Percentiles rank a stretch among this genome's conserved stretches.
phyloP scores from a whole-genome alignment of 2,888 invertebrate genomes.

The Gastrophysa polygoni region DNA sequence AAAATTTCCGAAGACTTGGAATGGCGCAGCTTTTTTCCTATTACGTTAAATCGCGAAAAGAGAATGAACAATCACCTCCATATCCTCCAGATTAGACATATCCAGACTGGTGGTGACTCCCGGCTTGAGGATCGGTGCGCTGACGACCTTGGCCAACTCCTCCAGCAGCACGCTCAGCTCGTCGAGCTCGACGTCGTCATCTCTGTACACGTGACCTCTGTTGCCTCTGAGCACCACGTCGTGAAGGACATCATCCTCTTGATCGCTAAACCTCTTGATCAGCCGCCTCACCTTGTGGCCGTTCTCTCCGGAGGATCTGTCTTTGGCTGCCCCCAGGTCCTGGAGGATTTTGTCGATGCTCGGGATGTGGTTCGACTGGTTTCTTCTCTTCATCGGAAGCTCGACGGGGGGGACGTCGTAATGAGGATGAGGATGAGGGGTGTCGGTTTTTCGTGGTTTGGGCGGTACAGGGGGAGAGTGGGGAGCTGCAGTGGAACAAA shows the following conservation, averaged over 20 bases:
- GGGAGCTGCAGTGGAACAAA: neutral
- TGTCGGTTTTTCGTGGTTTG: constrained; percentile 31
- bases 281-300: constrained; percentile 45
- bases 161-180: constrained; percentile 53
- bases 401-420: constrained; percentile 47
- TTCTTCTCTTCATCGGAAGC: constrained; percentile 30
- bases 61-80: constrained; percentile 54
- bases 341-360: constrained; percentile 53
- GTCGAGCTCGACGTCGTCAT: constrained; percentile 49
- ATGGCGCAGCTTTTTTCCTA: too few relatives aligned
- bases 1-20: too few relatives aligned
- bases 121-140: constrained; percentile 54
- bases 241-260: constrained; percentile 30
- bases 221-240: constrained; percentile 37
- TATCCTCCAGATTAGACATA: constrained; percentile 46
- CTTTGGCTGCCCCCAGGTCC: constrained; percentile 47
- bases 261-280: constrained; percentile 52
- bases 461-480: constrained; percentile 28
- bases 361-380: constrained; percentile 30
- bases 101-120: constrained; percentile 55
- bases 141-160: constrained; percentile 56
- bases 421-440: constrained; percentile 47
- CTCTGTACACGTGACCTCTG: constrained; percentile 15
- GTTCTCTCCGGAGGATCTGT: constrained; percentile 7
- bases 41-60: too few relatives aligned